Evolutionary conservation across 2,797 vertebrate genomes (phyloP), one percentile per base, ranked within the genome.

Genomic region (Arvicola amphibius): DNA sequence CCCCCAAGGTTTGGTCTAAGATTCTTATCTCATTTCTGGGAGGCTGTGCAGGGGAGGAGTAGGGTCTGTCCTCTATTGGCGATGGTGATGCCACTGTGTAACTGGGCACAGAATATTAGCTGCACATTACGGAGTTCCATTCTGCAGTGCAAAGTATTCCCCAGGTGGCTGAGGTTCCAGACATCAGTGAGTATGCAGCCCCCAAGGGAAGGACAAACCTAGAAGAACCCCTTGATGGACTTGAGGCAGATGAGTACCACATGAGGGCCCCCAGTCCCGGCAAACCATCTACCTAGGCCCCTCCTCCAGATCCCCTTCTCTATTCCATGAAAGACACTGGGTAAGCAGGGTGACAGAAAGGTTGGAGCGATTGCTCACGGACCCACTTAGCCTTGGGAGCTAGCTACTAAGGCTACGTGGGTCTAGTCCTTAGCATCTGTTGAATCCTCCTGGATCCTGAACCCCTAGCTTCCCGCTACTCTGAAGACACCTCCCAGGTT

Each of bases 81-180:
- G 0, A 8, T 1, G 1, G 61, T 21, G 43, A 21, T 0, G 13
- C 29, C 0, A 27, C 85, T 29, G 69, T 63, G 91, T 94, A 96
- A 96, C 88, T 94, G 63, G 96, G 83, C 95, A 94, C 94, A 97
- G 97, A 91, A 91, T 95, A 86, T 97, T 95, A 97, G 95, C 4
- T 90, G 69, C 96, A 94, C 87, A 80, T 98, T 94, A 97, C 81
- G 43, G 92, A 79, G 84, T 73, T 97, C 95, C 65, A 94, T 90
- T 87, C 92, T 6, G 5, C 92, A 63, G 94, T 59, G 6, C 13
- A 43, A 27, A 5, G 0, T 9, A n/a, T 43, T 97, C 96, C 96
- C 97, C 84, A 6, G 56, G 78, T 3, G 6, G 65, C 4, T 0
- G 7, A 27, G 29, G 69, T 77, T 94, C 90, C 8, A 0, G 40